These are phyloP conservation scores for Potorous gilbertii DNA, from an alignment of 2,797 vertebrate species.

Conservation along the genomic window DNA sequence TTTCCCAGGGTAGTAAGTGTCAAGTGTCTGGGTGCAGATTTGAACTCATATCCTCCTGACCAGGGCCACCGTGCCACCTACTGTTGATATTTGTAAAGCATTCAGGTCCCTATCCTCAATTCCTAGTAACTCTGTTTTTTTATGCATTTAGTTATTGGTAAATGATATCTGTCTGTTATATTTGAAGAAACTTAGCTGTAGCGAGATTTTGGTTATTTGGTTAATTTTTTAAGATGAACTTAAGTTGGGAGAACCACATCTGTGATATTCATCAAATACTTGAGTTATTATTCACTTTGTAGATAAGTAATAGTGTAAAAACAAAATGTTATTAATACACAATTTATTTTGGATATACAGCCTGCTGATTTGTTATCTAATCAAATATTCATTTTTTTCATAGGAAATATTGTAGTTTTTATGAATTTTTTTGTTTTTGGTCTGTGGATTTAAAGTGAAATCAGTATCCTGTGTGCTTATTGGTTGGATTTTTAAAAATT, in stretches of 20 bases:
- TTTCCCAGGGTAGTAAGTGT: too few relatives aligned
- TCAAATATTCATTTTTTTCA: slow-evolving; percentile 67
- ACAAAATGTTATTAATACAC: background rate
- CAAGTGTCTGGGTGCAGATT: too few relatives aligned
- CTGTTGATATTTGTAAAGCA: background rate
- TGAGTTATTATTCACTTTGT: background rate
- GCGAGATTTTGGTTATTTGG: too few relatives aligned
- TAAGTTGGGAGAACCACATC: background rate
- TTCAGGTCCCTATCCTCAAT: background rate
- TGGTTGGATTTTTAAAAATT: slow-evolving; percentile 65
- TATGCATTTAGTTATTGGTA: background rate
- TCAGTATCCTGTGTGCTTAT: slow-evolving; percentile 59
- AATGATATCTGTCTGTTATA: background rate
- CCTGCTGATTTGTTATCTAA: slow-evolving; percentile 60
- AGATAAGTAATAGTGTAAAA: background rate
- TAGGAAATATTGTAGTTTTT: slow-evolving; percentile 62
- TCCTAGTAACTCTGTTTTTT: background rate
- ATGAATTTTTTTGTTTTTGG: background rate
- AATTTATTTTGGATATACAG: background rate
- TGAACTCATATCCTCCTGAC: too few relatives aligned
- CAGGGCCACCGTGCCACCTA: too few relatives aligned
- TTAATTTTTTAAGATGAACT: background rate
- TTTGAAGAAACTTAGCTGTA: background rate
- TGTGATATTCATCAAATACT: background rate
- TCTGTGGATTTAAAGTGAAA: slow-evolving; percentile 57